Conservation (phyloP, 2,113 vertebrate species). For the Sterna hirundo region DNA sequence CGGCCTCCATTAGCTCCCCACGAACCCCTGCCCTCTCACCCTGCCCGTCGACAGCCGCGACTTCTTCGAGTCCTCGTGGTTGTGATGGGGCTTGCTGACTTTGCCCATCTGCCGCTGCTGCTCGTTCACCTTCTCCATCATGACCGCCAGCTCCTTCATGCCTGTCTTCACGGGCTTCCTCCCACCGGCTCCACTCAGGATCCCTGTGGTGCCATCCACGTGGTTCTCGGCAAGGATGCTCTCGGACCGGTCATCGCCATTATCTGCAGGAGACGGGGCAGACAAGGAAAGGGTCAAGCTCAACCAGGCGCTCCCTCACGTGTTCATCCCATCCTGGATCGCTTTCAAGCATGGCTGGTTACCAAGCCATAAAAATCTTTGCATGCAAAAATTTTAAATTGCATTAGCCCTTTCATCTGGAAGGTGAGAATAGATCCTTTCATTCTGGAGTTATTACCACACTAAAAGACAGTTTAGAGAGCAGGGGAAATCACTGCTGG, state of each 20-base stretch:
- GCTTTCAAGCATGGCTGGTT: background rate
- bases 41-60: slow-evolving; percentile 65
- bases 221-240: slow-evolving; percentile 69
- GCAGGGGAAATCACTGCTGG: slow-evolving; percentile 11
- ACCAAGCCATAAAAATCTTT: slow-evolving; percentile 50
- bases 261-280: slow-evolving; percentile 55
- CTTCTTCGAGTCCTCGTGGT: slow-evolving; percentile 75
- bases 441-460: slow-evolving; percentile 39
- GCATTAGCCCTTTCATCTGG: slow-evolving; percentile 56
- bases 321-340: background rate
- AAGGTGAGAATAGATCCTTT: slow-evolving; percentile 58
- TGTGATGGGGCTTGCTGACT: slow-evolving; percentile 60
- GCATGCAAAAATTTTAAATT: slow-evolving; percentile 43
- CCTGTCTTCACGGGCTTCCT: slow-evolving; percentile 68
- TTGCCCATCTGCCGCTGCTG: slow-evolving; percentile 80
- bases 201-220: slow-evolving; percentile 62
- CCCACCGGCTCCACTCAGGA: slow-evolving; percentile 41
- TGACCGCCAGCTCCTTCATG: slow-evolving; percentile 76
- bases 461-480: slow-evolving; percentile 37
- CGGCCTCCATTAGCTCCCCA: background rate
- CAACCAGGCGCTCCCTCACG: background rate
- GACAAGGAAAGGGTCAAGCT: slow-evolving; percentile 3
- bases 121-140: slow-evolving; percentile 75
- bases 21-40: slow-evolving; percentile 51
- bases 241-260: slow-evolving; percentile 59